phyloP scores from a whole-genome alignment of 2,797 vertebrate species.

The Rhabdomys pumilio region DNA sequence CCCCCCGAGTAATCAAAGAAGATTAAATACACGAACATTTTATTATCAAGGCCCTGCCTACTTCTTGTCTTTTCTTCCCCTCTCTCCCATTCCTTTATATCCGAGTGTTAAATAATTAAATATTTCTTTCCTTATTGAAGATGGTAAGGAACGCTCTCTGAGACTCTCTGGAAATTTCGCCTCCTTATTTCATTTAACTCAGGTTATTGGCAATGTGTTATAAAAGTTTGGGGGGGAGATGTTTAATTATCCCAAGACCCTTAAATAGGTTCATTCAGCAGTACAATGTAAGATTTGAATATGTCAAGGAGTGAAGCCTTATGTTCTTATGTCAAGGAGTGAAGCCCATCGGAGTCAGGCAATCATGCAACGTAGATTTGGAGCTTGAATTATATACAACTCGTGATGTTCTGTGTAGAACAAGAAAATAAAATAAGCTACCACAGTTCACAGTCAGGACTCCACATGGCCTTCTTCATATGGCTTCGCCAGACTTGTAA shows the following conservation, averaged over 20 bases:
- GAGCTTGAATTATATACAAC: neutral
- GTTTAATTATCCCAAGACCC: constrained; percentile 22
- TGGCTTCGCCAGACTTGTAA: neutral
- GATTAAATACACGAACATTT: constrained; percentile 72
- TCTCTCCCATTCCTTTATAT: neutral
- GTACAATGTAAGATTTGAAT: constrained; percentile 21
- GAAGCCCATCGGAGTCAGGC: neutral
- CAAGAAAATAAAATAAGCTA: neutral
- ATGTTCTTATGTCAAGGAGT: neutral
- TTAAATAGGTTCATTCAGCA: neutral
- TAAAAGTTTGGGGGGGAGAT: neutral
- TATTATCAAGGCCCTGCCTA: constrained; percentile 13
- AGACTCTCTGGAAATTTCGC: constrained; percentile 49
- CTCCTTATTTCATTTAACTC: constrained; percentile 68
- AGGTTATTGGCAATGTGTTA: neutral
- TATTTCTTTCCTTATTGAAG: constrained; percentile 58
- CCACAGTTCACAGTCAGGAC: neutral
- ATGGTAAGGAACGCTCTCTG: neutral
- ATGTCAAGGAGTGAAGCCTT: neutral
- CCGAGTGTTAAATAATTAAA: constrained; percentile 46
- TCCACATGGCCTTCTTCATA: neutral
- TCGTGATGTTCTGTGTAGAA: neutral
- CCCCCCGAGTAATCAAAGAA: constrained; percentile 61
- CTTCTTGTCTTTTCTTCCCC: constrained; percentile 19
- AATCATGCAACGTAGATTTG: neutral